These are phyloP conservation scores for Corvus hawaiiensis DNA, from an alignment of 2,113 vertebrate genomes.

Conservation along the genomic window DNA sequence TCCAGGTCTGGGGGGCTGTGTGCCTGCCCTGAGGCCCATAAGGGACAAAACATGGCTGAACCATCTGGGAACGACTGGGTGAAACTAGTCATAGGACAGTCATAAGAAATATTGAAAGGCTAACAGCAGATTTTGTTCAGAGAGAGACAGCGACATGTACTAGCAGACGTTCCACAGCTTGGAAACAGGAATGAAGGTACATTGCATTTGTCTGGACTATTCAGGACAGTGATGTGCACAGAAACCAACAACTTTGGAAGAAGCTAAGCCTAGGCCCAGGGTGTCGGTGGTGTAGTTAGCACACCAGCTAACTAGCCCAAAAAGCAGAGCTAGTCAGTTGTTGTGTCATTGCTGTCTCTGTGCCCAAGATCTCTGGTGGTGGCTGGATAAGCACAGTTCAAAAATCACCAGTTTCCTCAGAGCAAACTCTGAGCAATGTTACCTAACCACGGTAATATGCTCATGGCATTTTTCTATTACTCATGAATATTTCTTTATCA, in stretches of 20 bases:
- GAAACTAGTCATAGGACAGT: not conserved
- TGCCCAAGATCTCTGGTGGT: not conserved
- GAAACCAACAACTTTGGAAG: not conserved
- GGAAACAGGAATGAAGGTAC: not conserved
- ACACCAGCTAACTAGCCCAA: not conserved
- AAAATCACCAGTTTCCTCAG: not conserved
- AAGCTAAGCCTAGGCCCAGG: not conserved
- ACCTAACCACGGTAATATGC: not conserved
- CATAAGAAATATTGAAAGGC: not conserved
- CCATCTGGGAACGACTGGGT: not conserved
- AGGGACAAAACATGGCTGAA: not conserved
- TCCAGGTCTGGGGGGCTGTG: not conserved
- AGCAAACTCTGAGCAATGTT: not conserved
- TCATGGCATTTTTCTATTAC: not conserved
- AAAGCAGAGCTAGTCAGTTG: not conserved
- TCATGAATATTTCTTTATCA: not conserved
- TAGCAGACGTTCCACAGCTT: not conserved
- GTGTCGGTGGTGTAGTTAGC: rapidly evolving
- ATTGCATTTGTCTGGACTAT: not conserved
- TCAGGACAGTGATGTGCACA: not conserved
- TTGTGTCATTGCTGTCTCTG: not conserved
- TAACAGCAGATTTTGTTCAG: not conserved
- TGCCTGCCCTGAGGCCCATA: not conserved
- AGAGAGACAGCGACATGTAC: not conserved
- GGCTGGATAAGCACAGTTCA: not conserved